A percentile compares a stretch with the other conserved stretches of the same genome.
These are phyloP conservation scores for Catharus fuscescens DNA, from an alignment of 2,113 vertebrate species.

Conservation along the genomic window DNA sequence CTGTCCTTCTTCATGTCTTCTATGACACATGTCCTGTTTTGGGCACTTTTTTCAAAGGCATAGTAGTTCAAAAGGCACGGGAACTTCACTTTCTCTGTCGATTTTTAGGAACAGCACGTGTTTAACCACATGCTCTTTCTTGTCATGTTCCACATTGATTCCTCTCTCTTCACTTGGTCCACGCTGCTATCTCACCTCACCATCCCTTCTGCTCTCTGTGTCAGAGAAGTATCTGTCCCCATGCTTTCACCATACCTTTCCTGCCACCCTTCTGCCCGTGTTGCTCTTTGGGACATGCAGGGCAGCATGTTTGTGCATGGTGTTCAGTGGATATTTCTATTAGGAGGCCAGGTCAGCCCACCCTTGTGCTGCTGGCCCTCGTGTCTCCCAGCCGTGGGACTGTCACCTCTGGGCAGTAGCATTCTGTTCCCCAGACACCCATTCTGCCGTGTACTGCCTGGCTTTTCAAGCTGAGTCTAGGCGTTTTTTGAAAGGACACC, in stretches of 20 bases:
- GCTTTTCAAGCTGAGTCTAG: neutral
- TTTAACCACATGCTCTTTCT: neutral
- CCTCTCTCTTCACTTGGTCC: neutral
- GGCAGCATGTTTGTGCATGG: neutral
- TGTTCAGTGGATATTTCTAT: neutral
- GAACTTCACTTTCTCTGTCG: neutral
- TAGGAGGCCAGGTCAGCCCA: neutral
- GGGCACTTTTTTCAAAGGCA: neutral
- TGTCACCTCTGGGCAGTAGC: neutral
- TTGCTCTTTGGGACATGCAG: neutral
- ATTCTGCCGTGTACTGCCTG: neutral
- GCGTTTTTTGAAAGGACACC: neutral
- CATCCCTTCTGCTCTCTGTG: neutral
- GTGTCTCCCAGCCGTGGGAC: neutral
- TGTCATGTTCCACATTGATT: neutral
- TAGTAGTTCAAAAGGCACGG: neutral
- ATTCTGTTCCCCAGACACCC: neutral
- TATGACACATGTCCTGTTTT: neutral
- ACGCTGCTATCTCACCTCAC: neutral
- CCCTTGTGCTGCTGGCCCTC: neutral
- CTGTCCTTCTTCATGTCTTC: neutral
- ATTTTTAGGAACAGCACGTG: neutral
- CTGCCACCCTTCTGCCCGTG: neutral
- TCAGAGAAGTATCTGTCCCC: neutral
- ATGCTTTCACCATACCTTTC: neutral